Evolutionary conservation across 2,113 vertebrate species (phyloP), one percentile per base, ranked within the genome.

Genomic region (Pollachius pollachius): DNA sequence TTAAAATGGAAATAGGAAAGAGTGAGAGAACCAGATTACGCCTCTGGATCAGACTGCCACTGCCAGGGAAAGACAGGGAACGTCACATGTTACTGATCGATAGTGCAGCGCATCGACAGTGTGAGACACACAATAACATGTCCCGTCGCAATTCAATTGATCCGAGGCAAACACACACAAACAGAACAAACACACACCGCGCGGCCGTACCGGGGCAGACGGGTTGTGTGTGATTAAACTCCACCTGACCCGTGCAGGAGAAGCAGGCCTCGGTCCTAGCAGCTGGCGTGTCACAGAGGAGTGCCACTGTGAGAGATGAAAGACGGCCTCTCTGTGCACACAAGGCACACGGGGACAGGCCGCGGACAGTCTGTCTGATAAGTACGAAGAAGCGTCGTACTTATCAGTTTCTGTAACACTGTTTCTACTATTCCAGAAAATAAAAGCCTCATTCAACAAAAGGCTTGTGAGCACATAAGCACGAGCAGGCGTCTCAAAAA

Each of bases 1-100:
- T 89, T 90, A 83, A 92, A 91, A 91, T 92, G 90, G 87, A 90
- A 92, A 90, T 91, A 62, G 78, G 73, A 81, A 74, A 70, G 58
- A 72, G 61, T 70, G 63, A 76, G 80, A 75, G 74, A 81, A 75
- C 70, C 5, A 84, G 81, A 89, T 89, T 84, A 89, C 21, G 16
- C 75, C 82, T 71, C 80, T 77, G 65, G 75, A 79, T 83, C 62
- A 48, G 9, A 23, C 37, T 62, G 48, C 4, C 62, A 52, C 68
- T 75, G 84, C 74, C 85, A 68, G 73, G 9, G 30, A 58, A 52
- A 52, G 57, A 64, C 59, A 65, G 25, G 23, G 68, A 70, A 74
- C 60, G 27, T 4, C 25, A 37, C 4, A 0, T n/a, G n/a, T 7
- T n/a, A 64, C 17, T 27, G 16, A 18, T 7, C 16, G 30, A 3